Percentiles rank a stretch among this genome's conserved stretches.
These are phyloP conservation scores for Dicentrarchus labrax DNA, from an alignment of 2,113 vertebrate species.

Conservation along the genomic window DNA sequence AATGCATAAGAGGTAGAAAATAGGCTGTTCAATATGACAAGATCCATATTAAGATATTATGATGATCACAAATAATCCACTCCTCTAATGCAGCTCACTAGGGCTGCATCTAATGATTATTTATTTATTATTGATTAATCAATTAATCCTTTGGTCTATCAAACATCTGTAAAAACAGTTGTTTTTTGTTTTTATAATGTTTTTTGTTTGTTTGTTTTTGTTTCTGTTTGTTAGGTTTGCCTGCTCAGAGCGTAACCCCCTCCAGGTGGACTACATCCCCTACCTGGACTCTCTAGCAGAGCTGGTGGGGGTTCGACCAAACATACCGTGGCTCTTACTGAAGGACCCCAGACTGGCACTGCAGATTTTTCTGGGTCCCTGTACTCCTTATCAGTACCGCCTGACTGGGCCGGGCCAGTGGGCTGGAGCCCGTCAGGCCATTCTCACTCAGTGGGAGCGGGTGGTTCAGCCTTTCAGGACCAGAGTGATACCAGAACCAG, in stretches of 20 bases:
- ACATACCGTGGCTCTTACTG: conserved; percentile 81
- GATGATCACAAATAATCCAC: background rate
- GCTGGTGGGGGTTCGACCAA: conserved; percentile 85
- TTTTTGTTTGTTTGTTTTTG: background rate
- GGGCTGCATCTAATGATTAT: background rate
- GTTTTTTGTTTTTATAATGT: background rate
- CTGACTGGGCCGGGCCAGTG: conserved; percentile 89
- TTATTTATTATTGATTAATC: too few relatives aligned
- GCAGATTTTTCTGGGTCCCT: conserved; percentile 88
- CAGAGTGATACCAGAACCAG: conserved; percentile 71
- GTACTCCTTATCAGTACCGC: conserved; percentile 90
- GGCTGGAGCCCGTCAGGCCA: conserved; percentile 88
- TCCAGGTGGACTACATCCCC: conserved; percentile 83
- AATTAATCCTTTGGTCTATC: background rate
- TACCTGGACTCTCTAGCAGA: conserved; percentile 87
- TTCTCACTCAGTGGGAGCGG: conserved; percentile 91
- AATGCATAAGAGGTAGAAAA: conserved; percentile 74
- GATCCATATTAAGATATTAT: background rate
- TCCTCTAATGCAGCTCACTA: too few relatives aligned
- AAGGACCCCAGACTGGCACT: conserved; percentile 86
- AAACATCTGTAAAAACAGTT: background rate
- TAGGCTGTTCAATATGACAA: background rate
- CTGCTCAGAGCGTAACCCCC: conserved; percentile 73
- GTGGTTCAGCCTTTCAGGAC: conserved; percentile 86
- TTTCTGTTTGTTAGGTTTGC: conserved; percentile 33